Evolutionary conservation across 37 sponge, comb jelly and placozoan genomes (phyloP), one percentile per base, ranked within the genome.

Genomic region (Theonella swinhoei): DNA sequence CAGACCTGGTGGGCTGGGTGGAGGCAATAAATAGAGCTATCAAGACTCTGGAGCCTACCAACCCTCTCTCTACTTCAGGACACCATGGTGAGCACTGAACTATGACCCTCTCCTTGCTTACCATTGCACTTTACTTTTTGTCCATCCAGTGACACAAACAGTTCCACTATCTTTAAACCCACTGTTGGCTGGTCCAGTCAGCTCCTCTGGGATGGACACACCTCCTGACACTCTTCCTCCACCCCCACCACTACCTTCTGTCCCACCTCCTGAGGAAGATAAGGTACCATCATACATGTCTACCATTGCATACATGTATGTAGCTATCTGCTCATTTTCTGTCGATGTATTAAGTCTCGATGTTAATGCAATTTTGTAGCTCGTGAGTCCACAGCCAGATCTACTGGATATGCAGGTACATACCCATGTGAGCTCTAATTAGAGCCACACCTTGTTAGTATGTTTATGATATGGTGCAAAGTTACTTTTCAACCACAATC

Each of bases 1-100:
- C 40, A 2, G 97, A 94, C 38, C 64, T 82, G 36, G 3, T 40
- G 4, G 41, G 68, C 14, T 96, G 97, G 97, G 92, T 96, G 19
- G 5, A 62, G 22, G 62, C 79, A 43, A 96, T 96, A 74, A 90
- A 85, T 58, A 11, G 47, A 28, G 94, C 87, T 25, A 95, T 91
- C 34, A 59, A 85, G 34, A 31, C 63, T 14, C 54, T 17, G 14
- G 14, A 7, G 14, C 7, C 54, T 14, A 14, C 14, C 54, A 47
- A 47, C 54, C 22, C 75, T 29, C 25, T 40, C 75, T 43, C 58
- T 28, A 5, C 47, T 3, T 58, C 75, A 22, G n/a, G 54, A 14
- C 54, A 47, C n/a, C 28, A 11, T 43, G 24, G 47, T 43, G 25
- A 74, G 40, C 58, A 19, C 47, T 4, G 3, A 29, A 32, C 30